Evolutionary conservation across 2,888 invertebrate species (phyloP).

Genomic region (Macropis europaea): DNA sequence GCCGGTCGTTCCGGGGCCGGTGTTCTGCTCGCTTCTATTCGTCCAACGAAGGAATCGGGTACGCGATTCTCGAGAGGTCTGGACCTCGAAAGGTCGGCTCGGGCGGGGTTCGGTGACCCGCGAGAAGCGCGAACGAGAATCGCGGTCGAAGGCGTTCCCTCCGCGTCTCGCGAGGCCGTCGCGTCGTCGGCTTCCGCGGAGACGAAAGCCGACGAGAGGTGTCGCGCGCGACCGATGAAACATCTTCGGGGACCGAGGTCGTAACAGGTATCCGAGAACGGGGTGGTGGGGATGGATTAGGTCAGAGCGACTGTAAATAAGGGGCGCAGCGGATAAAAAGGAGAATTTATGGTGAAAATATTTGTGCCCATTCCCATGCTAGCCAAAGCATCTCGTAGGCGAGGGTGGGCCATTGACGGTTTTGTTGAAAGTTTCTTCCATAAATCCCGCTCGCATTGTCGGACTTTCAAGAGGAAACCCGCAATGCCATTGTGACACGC

Average conservation of each 20-base stretch:
- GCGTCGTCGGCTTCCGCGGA: background rate
- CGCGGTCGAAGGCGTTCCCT: no score
- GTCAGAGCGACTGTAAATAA: conserved; percentile 71
- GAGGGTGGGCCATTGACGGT: conserved; percentile 75
- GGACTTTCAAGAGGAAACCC: conserved; percentile 79
- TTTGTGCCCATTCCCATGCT: conserved; percentile 72
- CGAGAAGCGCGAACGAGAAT: no score
- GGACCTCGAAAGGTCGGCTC: no score
- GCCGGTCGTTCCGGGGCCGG: background rate
- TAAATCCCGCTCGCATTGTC: conserved; percentile 77
- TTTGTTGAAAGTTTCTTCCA: conserved; percentile 79
- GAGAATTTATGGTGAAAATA: conserved; percentile 75
- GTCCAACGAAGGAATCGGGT: no score
- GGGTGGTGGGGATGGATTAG: conserved; percentile 65
- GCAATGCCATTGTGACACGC: conserved; percentile 78
- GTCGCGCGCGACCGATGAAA: conserved; percentile 7
- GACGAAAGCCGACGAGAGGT: conserved; percentile 14
- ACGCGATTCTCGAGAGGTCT: no score
- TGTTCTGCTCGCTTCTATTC: no score
- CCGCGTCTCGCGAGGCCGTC: no score
- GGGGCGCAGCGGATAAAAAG: conserved; percentile 69
- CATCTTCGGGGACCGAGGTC: conserved; percentile 35
- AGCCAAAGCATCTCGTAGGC: conserved; percentile 53
- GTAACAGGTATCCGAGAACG: conserved; percentile 48
- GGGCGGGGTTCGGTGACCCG: no score